Evolutionary conservation across 2,888 invertebrate genomes (phyloP).

Genomic region (Apodemia duryi): DNA sequence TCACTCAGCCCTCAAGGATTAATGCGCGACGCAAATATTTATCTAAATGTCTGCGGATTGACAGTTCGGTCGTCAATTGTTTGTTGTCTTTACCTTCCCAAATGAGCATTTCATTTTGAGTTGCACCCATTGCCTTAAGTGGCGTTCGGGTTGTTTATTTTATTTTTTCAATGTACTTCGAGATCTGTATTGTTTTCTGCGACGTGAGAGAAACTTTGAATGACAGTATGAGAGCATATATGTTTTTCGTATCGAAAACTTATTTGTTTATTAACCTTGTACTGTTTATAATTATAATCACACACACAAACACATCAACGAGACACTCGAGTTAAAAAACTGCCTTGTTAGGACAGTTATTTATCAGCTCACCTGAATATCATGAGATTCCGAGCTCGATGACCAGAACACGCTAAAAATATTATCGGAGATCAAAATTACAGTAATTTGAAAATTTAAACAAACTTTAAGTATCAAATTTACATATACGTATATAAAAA

Average conservation of each 20-base stretch:
- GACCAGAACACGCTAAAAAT: too few species aligned
- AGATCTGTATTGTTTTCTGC: slow-evolving; percentile 49
- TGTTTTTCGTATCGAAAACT: neutral
- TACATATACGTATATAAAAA: too few species aligned
- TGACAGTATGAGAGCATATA: slow-evolving; percentile 22
- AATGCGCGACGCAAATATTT: slow-evolving; percentile 78
- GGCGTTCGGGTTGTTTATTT: slow-evolving; percentile 61
- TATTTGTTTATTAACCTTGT: neutral
- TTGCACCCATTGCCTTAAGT: slow-evolving; percentile 72
- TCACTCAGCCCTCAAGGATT: slow-evolving; percentile 66
- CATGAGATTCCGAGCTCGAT: too few species aligned
- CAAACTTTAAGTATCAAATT: too few species aligned
- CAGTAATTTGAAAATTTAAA: too few species aligned
- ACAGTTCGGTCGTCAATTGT: slow-evolving; percentile 77
- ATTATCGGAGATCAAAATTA: too few species aligned
- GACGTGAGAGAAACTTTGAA: slow-evolving; percentile 47
- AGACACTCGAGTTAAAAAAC: too few species aligned
- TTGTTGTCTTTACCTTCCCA: slow-evolving; percentile 77
- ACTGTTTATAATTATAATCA: too few species aligned
- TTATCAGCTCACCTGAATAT: too few species aligned
- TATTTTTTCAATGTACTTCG: slow-evolving; percentile 38
- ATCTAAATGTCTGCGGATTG: slow-evolving; percentile 76
- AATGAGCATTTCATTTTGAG: slow-evolving; percentile 75
- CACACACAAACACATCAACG: too few species aligned
- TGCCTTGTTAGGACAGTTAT: too few species aligned